Evolutionary conservation across 2,797 vertebrate genomes (phyloP), one percentile per base, ranked within the genome.

Genomic region (Odontamblyopus lacepedii): DNA sequence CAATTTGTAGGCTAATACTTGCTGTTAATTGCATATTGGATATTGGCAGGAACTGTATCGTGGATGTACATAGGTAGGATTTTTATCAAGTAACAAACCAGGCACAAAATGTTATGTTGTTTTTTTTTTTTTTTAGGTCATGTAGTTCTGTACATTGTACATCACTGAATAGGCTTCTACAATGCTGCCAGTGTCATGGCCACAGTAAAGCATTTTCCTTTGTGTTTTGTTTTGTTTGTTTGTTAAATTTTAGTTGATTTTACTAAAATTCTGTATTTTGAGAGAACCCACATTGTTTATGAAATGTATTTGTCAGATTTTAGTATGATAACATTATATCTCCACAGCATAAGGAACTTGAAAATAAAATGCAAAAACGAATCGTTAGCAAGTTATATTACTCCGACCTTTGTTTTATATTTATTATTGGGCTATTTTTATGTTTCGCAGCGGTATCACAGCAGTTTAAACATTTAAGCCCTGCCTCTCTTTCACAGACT

Each of bases 141-240:
- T 23, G 23, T 23, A 23, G 23, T 23, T 23, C 23, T 23, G 23
- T 23, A 23, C 23, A 23, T 23, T 23, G 23, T 23, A 23, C 23
- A 23, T 23, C 23, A 23, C 23, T 53, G 50, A 30, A 32, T 67
- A 50, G 38, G 8, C 15, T 13, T 8, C 6, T 50, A 19, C 26
- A 18, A 69, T 35, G 67, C 23, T 57, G 67, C 67, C n/a, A 19
- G 55, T 69, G 67, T 15, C 48, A 32, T 32, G 60, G 35, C 35
- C 61, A 63, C n/a, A 23, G 56, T 65, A 48, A 48, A 9, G 41
- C 41, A 23, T 67, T 67, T 53, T 16, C 15, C 29, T 67, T 29
- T n/a, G 5, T 6, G 30, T 32, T 67, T n/a, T 13, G 26, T 19
- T 19, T 55, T 67, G 5, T 66, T 66, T 27, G 18, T 32, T 23